Evolutionary conservation across 2,888 invertebrate genomes (phyloP), one percentile per base, ranked within the genome.

Genomic region (Trichacis sp.): DNA sequence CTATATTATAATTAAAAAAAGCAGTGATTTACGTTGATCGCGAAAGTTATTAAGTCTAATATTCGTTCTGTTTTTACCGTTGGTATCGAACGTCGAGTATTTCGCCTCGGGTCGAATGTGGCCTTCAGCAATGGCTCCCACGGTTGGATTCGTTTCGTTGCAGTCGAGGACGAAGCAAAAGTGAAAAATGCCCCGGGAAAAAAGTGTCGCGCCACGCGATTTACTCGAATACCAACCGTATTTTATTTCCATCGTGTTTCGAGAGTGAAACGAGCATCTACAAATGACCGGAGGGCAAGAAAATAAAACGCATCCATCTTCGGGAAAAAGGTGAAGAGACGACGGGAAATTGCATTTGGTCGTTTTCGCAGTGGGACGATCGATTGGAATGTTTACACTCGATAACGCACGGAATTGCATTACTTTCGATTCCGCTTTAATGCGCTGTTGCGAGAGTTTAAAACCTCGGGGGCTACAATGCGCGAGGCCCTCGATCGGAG

Each of bases 391-490:
- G 45, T 45, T 45, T 45, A 45, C 54, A 43, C 46, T 54, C 54
- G 42, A 42, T 42, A 14, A 24, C 53, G 51, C 42, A 40, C 38
- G 29, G 48, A 62, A 62, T 53, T 29, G 33, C 43, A 48, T 56
- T 52, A 51, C 55, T 62, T 62, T 63, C 50, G 49, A 49, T 63
- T 57, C 53, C 56, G 43, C 49, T 48, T 45, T 49, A 30, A 15
- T 8, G 30, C 18, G 45, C 14, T 12, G n/a, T 17, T 3, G 38
- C 29, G 52, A 53, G 49, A 52, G 51, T 49, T 65, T 5, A 40
- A 9, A 40, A 40, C 6, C 55, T 47, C 50, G 54, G 33, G 2
- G 15, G 33, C 51, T 17, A 19, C 43, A 46, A 49, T 50, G 29
- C 38, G 46, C n/a, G 40, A 47, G 49, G 40, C 12, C 15, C 40